These are phyloP conservation scores for Neotoxoptera formosana DNA, from an alignment of 1,140 invertebrate species.

Conservation along the genomic window DNA sequence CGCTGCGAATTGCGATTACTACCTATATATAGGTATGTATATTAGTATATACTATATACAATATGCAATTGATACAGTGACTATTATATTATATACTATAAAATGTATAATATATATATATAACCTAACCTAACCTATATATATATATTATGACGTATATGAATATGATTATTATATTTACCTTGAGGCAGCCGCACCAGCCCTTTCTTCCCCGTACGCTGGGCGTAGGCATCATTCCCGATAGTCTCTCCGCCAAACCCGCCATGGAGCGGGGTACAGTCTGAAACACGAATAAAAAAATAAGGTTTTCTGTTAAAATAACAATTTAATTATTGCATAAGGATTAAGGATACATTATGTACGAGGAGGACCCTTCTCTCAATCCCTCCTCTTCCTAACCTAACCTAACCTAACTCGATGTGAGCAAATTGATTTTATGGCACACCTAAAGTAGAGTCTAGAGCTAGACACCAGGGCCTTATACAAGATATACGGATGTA, in stretches of 20 bases:
- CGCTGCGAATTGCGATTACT: background rate
- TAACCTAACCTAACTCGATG: too few relatives aligned
- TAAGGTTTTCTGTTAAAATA: background rate
- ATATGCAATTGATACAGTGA: background rate
- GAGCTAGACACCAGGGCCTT: too few relatives aligned
- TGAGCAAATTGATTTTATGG: too few relatives aligned
- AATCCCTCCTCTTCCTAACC: too few relatives aligned
- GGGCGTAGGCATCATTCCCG: conserved; percentile 64
- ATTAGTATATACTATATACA: too few relatives aligned
- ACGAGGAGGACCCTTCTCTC: background rate
- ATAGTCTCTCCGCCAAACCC: conserved; percentile 53
- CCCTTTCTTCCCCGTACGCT: conserved; percentile 68
- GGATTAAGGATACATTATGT: background rate
- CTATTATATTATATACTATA: background rate
- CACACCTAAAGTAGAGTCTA: too few relatives aligned
- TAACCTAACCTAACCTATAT: too few relatives aligned
- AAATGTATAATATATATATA: too few relatives aligned
- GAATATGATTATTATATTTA: conserved; percentile 61
- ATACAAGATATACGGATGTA: too few relatives aligned
- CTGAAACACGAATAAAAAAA: conserved; percentile 37
- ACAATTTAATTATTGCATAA: background rate
- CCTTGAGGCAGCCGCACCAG: conserved; percentile 72
- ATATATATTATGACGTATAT: too few relatives aligned
- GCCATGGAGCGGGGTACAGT: conserved; percentile 54
- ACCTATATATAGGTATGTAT: too few relatives aligned